phyloP scores from a whole-genome alignment of 1,140 invertebrate genomes.

The Cyclargus thomasi region DNA sequence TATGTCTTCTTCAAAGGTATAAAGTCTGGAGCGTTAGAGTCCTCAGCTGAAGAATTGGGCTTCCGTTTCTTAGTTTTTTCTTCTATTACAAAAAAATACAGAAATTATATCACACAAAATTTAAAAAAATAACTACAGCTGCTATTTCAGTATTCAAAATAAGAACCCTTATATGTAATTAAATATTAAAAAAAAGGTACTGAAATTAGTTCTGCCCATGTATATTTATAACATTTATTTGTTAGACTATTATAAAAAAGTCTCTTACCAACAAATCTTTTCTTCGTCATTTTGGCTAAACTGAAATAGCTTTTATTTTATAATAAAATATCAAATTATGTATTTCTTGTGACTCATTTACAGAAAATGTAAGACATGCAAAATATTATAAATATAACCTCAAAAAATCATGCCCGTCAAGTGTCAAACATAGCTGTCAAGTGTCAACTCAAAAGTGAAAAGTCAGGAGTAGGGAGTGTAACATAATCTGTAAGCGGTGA shows the following conservation, averaged over 20 bases:
- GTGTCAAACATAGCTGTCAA: neutral
- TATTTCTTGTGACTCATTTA: neutral
- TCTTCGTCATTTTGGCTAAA: neutral
- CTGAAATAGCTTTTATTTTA: neutral
- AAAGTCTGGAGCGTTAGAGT: neutral
- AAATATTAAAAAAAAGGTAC: too few relatives aligned
- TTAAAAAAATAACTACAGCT: too few relatives aligned
- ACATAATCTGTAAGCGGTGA: too few relatives aligned
- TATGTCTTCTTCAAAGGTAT: neutral
- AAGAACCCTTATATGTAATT: too few relatives aligned
- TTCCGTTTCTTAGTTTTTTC: constrained; percentile 36
- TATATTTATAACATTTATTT: too few relatives aligned
- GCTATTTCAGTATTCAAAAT: too few relatives aligned
- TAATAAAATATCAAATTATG: neutral
- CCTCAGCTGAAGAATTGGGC: constrained; percentile 24
- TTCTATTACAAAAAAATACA: neutral
- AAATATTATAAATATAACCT: neutral
- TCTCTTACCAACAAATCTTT: neutral
- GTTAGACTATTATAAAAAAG: too few relatives aligned
- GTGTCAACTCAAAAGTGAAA: neutral
- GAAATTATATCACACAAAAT: too few relatives aligned
- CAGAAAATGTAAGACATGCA: neutral
- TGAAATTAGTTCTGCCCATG: too few relatives aligned
- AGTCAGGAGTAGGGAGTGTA: too few relatives aligned
- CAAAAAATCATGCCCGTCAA: neutral